These are phyloP conservation scores for Hucho hucho DNA, from an alignment of 2,113 vertebrate genomes.

Conservation along the genomic window DNA sequence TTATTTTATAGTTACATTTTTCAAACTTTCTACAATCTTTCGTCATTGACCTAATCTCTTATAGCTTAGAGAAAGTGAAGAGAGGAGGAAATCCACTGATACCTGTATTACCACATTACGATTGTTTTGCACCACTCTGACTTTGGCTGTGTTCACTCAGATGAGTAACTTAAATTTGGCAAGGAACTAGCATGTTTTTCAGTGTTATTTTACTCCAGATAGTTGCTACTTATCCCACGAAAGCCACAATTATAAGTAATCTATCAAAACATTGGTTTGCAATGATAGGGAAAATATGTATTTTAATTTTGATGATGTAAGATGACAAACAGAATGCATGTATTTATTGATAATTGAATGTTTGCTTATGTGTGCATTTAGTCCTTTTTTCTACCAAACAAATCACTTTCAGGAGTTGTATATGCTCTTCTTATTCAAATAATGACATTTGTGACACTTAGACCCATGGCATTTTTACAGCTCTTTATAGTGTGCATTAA, in stretches of 20 bases:
- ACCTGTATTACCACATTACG: conserved; percentile 26
- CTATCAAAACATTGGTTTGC: not conserved
- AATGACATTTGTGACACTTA: conserved; percentile 13
- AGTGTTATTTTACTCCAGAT: conserved; percentile 37
- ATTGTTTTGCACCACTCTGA: conserved; percentile 48
- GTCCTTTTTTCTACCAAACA: conserved; percentile 35
- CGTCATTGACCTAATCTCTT: conserved; percentile 25
- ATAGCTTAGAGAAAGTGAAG: conserved; percentile 37
- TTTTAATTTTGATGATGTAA: conserved; percentile 38
- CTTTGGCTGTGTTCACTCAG: conserved; percentile 36
- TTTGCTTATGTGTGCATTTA: conserved; percentile 41
- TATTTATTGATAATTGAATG: conserved; percentile 73
- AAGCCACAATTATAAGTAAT: conserved; percentile 27
- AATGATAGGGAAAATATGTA: conserved; percentile 2
- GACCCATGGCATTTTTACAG: conserved; percentile 22
- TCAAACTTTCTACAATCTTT: conserved; percentile 17
- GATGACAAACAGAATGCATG: conserved; percentile 58
- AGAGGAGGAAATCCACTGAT: conserved; percentile 18
- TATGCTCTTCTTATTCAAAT: conserved; percentile 19
- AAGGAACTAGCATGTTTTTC: conserved; percentile 25
- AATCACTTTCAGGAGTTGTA: conserved; percentile 40
- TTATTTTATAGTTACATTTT: not conserved
- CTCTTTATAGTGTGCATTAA: conserved; percentile 31
- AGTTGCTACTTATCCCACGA: conserved; percentile 6
- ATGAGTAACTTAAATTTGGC: conserved; percentile 27